Base-by-base conservation (phyloP, 2,888 invertebrate species). In the Melanostoma scalare region DNA sequence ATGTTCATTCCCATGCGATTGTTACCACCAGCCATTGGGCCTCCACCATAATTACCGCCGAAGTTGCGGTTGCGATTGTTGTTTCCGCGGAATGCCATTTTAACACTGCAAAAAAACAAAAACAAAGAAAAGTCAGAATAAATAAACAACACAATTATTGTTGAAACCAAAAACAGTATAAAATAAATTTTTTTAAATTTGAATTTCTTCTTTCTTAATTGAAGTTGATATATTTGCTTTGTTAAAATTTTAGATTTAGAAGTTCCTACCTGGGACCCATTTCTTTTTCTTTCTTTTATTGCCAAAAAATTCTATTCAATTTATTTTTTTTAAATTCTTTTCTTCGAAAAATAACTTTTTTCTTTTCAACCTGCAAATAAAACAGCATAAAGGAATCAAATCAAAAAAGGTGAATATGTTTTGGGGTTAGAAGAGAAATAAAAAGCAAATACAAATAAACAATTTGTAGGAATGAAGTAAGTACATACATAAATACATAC, bases 21-120 rank as follows among this genome's bases (percentile, higher is more conserved):
- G 92, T 93, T 86, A 89, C 92, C 79, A 93, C 92, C 88, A 93
- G 93, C 42, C 93, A 92, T 69, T 90, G 87, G 87, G 30, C 86
- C 86, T 61, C 87, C 87, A 44, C 87, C 87, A 77, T 86, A 87
- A 69, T 87, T 88, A 50, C 90, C 90, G 42, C 90, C 90, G 77
- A 90, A 90, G 78, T 89, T 90, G 46, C 90, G 90, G 68, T 90
- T 90, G 42, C 90, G 90, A 72, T 91, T 87, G 67, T 87, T 90
- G 86, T 91, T 91, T 74, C 86, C 89, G 86, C 91, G 90, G 89
- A 90, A 91, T 79, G 91, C 88, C 91, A 91, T 91, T 71, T 85
- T 87, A 33, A 82, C 77, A 65, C 76, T 84, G 56, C 9, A 81
- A 74, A 20, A 33, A 85, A 10, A 63, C 2, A 30, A 38, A 53